Conservation (phyloP, 2,797 vertebrate species). For the Oreonectes daqikongensis region DNA sequence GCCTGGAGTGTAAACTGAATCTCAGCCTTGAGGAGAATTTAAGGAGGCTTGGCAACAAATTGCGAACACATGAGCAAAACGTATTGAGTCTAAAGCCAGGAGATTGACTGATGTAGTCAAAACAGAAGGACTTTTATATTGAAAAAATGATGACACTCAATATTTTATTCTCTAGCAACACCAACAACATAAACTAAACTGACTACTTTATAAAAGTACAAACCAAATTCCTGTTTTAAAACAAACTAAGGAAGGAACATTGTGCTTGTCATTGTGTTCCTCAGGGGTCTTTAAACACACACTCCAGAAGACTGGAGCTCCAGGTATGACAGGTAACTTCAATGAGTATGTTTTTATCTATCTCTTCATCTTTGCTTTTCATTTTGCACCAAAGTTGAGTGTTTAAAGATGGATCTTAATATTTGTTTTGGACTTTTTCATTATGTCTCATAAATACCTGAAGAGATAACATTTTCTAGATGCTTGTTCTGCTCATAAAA, state of each 20-base stretch:
- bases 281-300: background rate
- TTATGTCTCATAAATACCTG: constrained; percentile 45
- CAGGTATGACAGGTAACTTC: background rate
- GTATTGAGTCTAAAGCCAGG: too few species aligned
- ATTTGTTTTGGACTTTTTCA: constrained; percentile 24
- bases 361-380: constrained; percentile 17
- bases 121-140: too few species aligned
- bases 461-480: constrained; percentile 51
- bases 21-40: too few species aligned
- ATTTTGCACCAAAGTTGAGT: constrained; percentile 15
- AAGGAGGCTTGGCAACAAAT: too few species aligned
- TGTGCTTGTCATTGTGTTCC: background rate
- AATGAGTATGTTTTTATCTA: constrained; percentile 8
- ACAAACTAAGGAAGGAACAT: too few species aligned
- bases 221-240: too few species aligned
- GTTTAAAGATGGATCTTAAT: constrained; percentile 26
- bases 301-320: background rate
- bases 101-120: too few species aligned
- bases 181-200: too few species aligned
- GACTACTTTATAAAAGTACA: background rate
- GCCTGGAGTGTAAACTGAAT: too few species aligned
- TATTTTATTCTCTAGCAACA: too few species aligned
- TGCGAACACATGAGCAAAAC: too few species aligned
- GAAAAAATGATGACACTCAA: too few species aligned
- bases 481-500: constrained; percentile 58